Conservation (phyloP, 2,797 vertebrate species). For the Anguilla obscura region DNA sequence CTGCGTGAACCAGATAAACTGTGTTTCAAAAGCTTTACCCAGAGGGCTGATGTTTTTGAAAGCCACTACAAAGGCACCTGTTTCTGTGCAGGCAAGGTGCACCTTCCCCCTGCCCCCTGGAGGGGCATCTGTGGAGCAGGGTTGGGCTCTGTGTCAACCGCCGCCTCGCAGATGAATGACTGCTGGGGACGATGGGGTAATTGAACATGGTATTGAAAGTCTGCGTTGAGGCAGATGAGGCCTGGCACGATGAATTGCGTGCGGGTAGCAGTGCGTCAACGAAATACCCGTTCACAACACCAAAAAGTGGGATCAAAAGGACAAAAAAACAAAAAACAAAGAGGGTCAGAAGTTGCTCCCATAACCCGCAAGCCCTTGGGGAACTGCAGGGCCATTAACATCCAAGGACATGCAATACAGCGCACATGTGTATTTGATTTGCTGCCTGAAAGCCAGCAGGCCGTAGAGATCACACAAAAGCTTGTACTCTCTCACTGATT, state of each 20-base stretch:
- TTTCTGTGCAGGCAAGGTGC: background rate
- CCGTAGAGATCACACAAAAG: background rate
- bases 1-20: background rate
- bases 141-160: background rate
- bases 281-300: background rate
- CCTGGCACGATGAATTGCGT: background rate
- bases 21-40: background rate
- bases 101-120: background rate
- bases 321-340: background rate
- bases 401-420: background rate
- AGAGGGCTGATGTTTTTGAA: conserved; percentile 5
- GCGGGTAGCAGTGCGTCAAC: background rate
- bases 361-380: background rate
- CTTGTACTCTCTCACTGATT: background rate
- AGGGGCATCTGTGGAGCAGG: background rate
- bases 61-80: conserved; percentile 9
- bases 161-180: background rate
- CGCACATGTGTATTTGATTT: background rate
- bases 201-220: conserved; percentile 4
- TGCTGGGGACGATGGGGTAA: background rate
- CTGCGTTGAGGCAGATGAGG: background rate
- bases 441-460: background rate
- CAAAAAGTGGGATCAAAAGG: background rate
- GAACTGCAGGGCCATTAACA: background rate
- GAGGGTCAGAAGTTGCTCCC: background rate